These are phyloP conservation scores for Acanthis flammea DNA, from an alignment of 2,797 vertebrate species.

Conservation along the genomic window DNA sequence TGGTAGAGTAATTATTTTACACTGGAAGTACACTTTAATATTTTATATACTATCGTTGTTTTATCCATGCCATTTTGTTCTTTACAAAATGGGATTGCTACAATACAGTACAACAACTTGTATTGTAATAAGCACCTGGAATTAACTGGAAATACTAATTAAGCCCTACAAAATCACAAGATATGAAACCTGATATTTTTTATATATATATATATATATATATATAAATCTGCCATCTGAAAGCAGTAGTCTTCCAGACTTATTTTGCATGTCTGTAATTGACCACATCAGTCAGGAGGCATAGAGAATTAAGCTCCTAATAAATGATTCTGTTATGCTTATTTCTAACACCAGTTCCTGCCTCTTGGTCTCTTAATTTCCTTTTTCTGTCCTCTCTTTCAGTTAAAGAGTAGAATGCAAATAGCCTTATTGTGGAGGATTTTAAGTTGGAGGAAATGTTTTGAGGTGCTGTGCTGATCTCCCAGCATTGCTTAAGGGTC, in stretches of 20 bases:
- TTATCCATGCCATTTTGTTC: conserved; percentile 1
- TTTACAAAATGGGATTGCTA: background rate
- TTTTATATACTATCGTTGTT: conserved; percentile 10
- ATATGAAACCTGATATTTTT: background rate
- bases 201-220: background rate
- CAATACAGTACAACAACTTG: background rate
- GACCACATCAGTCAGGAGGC: background rate
- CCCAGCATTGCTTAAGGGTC: background rate
- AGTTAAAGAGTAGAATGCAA: background rate
- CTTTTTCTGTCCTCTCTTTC: background rate
- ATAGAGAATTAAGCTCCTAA: background rate
- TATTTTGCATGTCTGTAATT: background rate
- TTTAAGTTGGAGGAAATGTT: background rate
- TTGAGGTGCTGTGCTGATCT: background rate
- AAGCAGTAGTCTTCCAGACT: background rate
- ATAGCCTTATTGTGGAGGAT: background rate
- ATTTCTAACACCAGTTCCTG: background rate
- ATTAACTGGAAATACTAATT: background rate
- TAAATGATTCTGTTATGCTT: background rate
- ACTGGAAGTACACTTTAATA: conserved; percentile 13
- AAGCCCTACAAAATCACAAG: background rate
- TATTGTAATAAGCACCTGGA: background rate
- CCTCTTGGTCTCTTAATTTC: background rate
- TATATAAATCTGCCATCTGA: background rate
- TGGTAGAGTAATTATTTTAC: conserved; percentile 44